Evolutionary conservation across 2,888 invertebrate genomes (phyloP).

Genomic region (Germaria angustata): DNA sequence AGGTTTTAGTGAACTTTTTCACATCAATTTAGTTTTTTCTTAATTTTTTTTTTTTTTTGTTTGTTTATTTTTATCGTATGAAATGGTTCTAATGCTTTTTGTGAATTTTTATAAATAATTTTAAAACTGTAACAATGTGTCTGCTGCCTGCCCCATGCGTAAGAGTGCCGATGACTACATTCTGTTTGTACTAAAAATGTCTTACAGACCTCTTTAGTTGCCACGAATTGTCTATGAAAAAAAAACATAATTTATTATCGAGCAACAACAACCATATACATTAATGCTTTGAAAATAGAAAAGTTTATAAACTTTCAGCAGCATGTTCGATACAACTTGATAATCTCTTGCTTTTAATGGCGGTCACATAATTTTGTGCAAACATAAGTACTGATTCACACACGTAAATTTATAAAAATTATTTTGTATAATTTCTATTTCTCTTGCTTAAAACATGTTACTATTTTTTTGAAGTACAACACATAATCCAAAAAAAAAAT

Average conservation of each 20-base stretch:
- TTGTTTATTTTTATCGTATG: background rate
- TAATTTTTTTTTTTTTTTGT: background rate
- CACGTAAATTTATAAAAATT: background rate
- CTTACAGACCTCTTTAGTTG: conserved; percentile 9
- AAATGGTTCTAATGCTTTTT: conserved; percentile 24
- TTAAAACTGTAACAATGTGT: conserved; percentile 31
- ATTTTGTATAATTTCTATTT: background rate
- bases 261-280: conserved; percentile 15
- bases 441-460: background rate
- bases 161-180: conserved; percentile 58
- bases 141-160: conserved; percentile 50
- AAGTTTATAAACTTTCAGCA: conserved; percentile 38
- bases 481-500: too few species aligned
- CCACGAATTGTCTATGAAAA: conserved; percentile 8
- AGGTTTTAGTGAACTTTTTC: conserved; percentile 29
- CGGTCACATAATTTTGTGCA: conserved; percentile 7
- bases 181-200: conserved; percentile 37
- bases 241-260: background rate
- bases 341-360: background rate
- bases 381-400: background rate
- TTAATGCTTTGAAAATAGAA: conserved; percentile 1
- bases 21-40: background rate
- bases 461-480: too few species aligned
- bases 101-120: conserved; percentile 14
- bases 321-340: background rate